A percentile compares a stretch with the other conserved stretches of the same genome.
Conservation (phyloP, 1,140 invertebrate genomes). For the Drosophila teissieri region DNA sequence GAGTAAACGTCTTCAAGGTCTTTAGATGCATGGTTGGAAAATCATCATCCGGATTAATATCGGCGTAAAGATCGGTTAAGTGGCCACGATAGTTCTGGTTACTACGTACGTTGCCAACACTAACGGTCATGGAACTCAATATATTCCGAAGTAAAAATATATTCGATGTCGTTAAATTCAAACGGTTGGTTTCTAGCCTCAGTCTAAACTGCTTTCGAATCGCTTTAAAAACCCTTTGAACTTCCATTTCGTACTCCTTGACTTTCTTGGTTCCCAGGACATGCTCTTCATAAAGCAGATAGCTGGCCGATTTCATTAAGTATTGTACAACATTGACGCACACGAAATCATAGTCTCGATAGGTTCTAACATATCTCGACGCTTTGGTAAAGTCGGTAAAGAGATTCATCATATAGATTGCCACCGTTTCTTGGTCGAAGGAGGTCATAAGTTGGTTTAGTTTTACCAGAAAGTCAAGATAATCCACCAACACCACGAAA, state of each 20-base stretch:
- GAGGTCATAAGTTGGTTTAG: constrained; percentile 3
- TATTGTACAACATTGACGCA: background rate
- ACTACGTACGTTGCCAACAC: background rate
- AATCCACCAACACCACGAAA: constrained; percentile 3
- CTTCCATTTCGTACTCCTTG: background rate
- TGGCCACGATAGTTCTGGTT: background rate
- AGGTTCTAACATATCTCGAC: background rate
- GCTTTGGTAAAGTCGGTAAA: background rate
- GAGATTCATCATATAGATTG: background rate
- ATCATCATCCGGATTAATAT: background rate
- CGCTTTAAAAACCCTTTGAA: background rate
- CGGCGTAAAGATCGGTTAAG: background rate
- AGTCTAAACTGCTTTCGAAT: background rate
- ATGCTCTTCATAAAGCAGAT: constrained; percentile 4
- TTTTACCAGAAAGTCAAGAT: background rate
- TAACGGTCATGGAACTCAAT: background rate
- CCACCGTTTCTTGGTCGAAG: background rate
- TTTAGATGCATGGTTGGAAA: background rate
- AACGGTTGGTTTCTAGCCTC: background rate
- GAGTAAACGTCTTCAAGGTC: background rate
- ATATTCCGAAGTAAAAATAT: background rate
- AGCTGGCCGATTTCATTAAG: background rate
- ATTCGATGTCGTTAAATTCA: background rate
- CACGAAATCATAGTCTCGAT: background rate
- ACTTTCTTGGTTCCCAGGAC: background rate